A percentile compares a stretch with the other conserved stretches of the same genome.
phyloP scores from a whole-genome alignment of 2,113 vertebrate species.

The Capreolus pygargus region DNA sequence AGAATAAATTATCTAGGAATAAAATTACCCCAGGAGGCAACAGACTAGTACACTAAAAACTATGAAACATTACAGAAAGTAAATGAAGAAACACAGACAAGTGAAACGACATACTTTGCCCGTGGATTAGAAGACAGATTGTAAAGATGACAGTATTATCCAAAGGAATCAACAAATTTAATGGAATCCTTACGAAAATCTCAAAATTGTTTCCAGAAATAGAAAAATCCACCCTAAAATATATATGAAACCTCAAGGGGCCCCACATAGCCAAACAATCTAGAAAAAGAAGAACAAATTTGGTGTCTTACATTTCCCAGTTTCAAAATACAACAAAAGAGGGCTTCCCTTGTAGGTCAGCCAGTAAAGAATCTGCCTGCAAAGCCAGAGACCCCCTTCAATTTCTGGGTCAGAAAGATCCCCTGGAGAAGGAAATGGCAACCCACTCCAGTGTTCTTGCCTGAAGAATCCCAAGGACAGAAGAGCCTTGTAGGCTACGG shows the following conservation, averaged over 20 bases:
- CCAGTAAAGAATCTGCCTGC: neutral
- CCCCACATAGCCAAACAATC: neutral
- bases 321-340: neutral
- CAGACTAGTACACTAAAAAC: neutral
- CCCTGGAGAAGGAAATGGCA: neutral
- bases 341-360: neutral
- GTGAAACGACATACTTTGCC: neutral
- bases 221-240: neutral
- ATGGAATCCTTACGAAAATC: neutral
- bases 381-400: rapidly evolving
- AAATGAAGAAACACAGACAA: neutral
- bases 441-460: neutral
- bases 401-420: neutral
- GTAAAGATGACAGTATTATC: neutral
- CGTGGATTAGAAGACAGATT: neutral
- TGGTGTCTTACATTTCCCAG: neutral
- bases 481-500: neutral
- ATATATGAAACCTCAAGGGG: neutral
- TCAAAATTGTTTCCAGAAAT: neutral
- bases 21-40: neutral
- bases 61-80: neutral
- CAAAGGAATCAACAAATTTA: neutral
- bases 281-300: neutral
- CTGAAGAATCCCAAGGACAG: neutral
- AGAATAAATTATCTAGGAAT: neutral